Evolutionary conservation across 2,113 vertebrate genomes (phyloP).

Genomic region (Neolamprologus caudopunctatus): DNA sequence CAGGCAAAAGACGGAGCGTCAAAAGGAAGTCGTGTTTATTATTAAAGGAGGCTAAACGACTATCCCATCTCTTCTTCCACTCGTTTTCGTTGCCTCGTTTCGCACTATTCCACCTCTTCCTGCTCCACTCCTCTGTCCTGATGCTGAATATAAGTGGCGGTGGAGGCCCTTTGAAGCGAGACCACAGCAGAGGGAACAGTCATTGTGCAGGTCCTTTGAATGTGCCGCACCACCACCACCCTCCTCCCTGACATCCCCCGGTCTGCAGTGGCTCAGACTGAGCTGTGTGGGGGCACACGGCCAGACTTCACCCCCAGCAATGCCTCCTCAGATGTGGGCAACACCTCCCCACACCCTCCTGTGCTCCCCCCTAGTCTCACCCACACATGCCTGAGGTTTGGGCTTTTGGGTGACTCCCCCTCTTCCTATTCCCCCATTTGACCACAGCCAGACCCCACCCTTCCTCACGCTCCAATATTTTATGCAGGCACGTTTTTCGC

Average conservation of each 20-base stretch:
- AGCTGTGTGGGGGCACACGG: constrained; percentile 55
- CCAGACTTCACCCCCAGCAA: constrained; percentile 76
- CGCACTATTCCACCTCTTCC: neutral
- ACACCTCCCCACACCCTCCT: constrained; percentile 18
- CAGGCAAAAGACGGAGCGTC: constrained; percentile 5
- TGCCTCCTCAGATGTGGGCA: constrained; percentile 86
- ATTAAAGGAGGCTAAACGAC: neutral
- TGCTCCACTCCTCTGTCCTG: constrained; percentile 8
- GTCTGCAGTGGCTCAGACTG: constrained; percentile 44
- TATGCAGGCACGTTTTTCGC: neutral
- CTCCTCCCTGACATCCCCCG: constrained; percentile 41
- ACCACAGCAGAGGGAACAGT: constrained; percentile 79
- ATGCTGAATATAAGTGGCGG: constrained; percentile 70
- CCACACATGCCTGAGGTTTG: constrained; percentile 85
- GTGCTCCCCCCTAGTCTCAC: constrained; percentile 59
- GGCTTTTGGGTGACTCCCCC: constrained; percentile 57
- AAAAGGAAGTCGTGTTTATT: constrained; percentile 19
- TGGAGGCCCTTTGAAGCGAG: constrained; percentile 83
- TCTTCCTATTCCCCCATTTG: constrained; percentile 2
- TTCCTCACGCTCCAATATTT: neutral
- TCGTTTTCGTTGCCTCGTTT: neutral
- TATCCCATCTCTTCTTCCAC: neutral
- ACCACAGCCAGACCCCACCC: constrained; percentile 49
- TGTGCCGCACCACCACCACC: constrained; percentile 60
- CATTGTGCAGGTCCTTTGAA: constrained; percentile 83